phyloP scores from a whole-genome alignment of 2,888 invertebrate species.

The Protophormia terraenovae region DNA sequence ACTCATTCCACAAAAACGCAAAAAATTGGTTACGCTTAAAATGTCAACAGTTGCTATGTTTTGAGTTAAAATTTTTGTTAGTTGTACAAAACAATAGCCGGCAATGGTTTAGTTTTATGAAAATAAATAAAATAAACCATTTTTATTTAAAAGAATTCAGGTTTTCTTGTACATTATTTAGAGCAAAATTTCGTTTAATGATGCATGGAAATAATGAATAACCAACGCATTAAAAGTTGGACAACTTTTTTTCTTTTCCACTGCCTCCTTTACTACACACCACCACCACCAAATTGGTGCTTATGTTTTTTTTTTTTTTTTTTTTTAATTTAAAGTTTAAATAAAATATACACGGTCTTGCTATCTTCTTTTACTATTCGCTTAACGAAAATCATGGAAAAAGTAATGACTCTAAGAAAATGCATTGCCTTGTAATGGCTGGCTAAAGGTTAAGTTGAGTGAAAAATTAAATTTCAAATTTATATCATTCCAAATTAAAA shows the following conservation, averaged over 20 bases:
- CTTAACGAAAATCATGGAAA: background rate
- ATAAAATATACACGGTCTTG: too few relatives aligned
- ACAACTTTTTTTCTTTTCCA: too few relatives aligned
- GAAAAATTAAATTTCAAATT: slow-evolving; percentile 71
- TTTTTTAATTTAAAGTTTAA: background rate
- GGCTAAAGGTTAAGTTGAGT: slow-evolving; percentile 70
- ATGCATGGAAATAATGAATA: slow-evolving; percentile 72
- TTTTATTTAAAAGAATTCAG: slow-evolving; percentile 4
- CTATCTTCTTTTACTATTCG: background rate
- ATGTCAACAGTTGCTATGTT: slow-evolving; percentile 24
- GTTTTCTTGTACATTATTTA: slow-evolving; percentile 27
- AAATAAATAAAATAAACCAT: background rate
- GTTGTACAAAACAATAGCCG: background rate
- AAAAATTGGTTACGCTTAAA: slow-evolving; percentile 13
- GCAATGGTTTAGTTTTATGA: background rate
- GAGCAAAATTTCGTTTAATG: slow-evolving; percentile 68
- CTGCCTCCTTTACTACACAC: background rate
- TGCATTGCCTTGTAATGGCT: slow-evolving; percentile 62
- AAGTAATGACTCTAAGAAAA: background rate
- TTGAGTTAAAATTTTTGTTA: background rate
- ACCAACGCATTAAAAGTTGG: slow-evolving; percentile 34
- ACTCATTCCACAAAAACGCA: background rate
- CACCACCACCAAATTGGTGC: background rate
- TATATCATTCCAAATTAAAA: slow-evolving; percentile 70
- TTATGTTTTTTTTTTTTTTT: background rate